Evolutionary conservation across 2,797 vertebrate species (phyloP).

Genomic region (Pachyuromys duprasi): DNA sequence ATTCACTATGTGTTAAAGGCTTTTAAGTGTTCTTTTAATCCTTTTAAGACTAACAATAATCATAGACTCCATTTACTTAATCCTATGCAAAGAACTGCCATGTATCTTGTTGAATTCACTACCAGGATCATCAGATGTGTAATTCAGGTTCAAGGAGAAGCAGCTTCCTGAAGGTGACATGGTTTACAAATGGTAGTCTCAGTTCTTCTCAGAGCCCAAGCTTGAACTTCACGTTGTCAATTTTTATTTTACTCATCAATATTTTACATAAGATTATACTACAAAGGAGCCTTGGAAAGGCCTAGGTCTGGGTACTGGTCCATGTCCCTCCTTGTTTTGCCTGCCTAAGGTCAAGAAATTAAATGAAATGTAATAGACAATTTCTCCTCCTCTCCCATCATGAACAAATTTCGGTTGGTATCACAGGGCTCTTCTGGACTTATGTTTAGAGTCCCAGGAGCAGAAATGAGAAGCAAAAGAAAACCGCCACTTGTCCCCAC

Average conservation of each 20-base stretch:
- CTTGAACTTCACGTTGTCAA: neutral
- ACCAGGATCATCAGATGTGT: neutral
- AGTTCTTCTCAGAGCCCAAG: neutral
- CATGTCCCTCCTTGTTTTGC: neutral
- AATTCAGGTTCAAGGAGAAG: neutral
- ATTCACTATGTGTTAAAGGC: neutral
- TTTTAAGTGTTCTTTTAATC: slow-evolving; percentile 40
- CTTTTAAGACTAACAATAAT: neutral
- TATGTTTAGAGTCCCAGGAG: neutral
- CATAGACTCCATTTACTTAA: slow-evolving; percentile 14
- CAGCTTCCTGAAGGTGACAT: neutral
- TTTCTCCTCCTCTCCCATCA: neutral
- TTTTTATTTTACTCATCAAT: neutral
- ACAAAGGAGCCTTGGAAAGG: neutral
- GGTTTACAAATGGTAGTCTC: neutral
- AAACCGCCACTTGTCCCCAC: neutral
- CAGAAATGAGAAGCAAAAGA: neutral
- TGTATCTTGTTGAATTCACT: neutral
- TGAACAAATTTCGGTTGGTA: neutral
- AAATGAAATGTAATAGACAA: neutral
- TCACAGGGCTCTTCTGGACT: neutral
- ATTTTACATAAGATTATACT: neutral
- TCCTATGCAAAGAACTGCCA: neutral
- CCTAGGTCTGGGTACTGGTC: neutral
- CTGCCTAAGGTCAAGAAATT: neutral